These are phyloP conservation scores for Drosophila maculinotata DNA, from an alignment of 2,888 invertebrate genomes.

Conservation along the genomic window DNA sequence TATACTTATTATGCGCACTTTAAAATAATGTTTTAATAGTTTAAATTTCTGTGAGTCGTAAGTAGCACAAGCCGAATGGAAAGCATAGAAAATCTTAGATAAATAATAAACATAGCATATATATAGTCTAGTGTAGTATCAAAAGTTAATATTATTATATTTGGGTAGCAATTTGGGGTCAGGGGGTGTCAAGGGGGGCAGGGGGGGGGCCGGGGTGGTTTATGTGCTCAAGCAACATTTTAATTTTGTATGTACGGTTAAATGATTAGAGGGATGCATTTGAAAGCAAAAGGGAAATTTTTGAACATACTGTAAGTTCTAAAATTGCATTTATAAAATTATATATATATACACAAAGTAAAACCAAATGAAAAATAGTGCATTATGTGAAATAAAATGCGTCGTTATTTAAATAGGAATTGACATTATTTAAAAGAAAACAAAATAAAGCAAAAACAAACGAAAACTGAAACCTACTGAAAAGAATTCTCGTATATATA, in stretches of 20 bases:
- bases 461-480: constrained; percentile 52
- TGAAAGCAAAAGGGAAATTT: constrained; percentile 62
- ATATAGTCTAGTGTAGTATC: constrained; percentile 65
- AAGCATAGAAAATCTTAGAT: constrained; percentile 71
- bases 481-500: constrained; percentile 31
- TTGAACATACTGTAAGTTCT: constrained; percentile 80
- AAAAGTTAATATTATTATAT: constrained; percentile 53
- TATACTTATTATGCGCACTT: constrained; percentile 59
- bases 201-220: constrained; percentile 16
- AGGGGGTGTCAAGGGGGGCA: neutral
- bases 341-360: constrained; percentile 48
- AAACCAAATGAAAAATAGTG: constrained; percentile 33
- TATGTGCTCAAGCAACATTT: constrained; percentile 72
- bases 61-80: constrained; percentile 70
- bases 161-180: constrained; percentile 7
- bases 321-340: constrained; percentile 78
- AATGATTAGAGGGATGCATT: constrained; percentile 16
- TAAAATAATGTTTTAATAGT: constrained; percentile 67
- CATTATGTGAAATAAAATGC: constrained; percentile 47
- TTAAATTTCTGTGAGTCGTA: constrained; percentile 70
- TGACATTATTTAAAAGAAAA: constrained; percentile 64
- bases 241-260: constrained; percentile 74
- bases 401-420: constrained; percentile 77
- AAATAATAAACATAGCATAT: constrained; percentile 53
- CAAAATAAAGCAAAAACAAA: constrained; percentile 8